Conservation (phyloP, 2,113 vertebrate genomes). For the Chloropsis hardwickii region DNA sequence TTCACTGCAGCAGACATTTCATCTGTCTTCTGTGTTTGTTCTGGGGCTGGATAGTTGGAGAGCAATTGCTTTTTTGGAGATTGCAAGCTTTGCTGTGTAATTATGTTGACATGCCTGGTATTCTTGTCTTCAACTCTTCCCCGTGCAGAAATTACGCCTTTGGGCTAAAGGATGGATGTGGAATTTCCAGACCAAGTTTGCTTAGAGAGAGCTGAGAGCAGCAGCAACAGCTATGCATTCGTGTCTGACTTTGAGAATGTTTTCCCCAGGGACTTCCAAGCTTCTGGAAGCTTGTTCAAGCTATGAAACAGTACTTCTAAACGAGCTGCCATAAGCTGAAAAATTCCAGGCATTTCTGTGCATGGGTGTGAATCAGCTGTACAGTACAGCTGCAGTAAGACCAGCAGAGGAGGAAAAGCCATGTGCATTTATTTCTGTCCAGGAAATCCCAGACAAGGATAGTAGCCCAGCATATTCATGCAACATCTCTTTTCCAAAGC, state of each 20-base stretch:
- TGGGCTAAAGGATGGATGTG: background rate
- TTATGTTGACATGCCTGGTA: conserved; percentile 21
- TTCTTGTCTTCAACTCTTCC: background rate
- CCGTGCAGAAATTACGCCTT: background rate
- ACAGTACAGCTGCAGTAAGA: background rate
- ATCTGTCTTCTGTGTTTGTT: background rate
- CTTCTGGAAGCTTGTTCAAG: background rate
- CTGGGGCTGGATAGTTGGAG: background rate
- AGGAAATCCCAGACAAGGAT: background rate
- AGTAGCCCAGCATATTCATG: background rate
- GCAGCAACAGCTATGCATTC: background rate
- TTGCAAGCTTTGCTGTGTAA: conserved; percentile 16
- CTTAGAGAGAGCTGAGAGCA: too few relatives aligned
- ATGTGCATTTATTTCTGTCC: background rate
- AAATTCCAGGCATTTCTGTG: background rate
- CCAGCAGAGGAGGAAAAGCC: background rate
- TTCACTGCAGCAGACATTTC: background rate
- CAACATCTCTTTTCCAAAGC: background rate
- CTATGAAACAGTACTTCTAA: background rate
- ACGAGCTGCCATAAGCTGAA: background rate
- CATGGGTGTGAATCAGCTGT: background rate
- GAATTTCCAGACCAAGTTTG: background rate
- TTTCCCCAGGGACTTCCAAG: background rate
- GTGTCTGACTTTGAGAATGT: background rate
- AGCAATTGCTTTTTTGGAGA: background rate